A percentile compares a stretch with the other conserved stretches of the same genome.
phyloP scores from a whole-genome alignment of 2,888 invertebrate genomes.

The Drosophila ezoana region DNA sequence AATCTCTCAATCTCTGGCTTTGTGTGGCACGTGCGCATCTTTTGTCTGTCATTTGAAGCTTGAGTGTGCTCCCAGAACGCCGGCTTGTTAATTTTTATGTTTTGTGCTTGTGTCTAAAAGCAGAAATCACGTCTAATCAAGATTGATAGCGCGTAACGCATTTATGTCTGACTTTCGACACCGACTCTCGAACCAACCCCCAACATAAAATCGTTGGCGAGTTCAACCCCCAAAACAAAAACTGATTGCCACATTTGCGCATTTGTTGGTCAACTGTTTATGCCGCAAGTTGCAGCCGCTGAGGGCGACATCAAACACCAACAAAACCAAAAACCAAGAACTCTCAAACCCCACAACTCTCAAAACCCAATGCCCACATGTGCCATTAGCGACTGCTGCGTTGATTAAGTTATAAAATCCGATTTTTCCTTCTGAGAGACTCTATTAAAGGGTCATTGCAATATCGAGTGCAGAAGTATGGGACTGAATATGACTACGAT shows the following conservation, averaged over 20 bases:
- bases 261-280: slow-evolving; percentile 73
- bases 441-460: slow-evolving; percentile 41
- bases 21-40: slow-evolving; percentile 63
- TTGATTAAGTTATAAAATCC: slow-evolving; percentile 76
- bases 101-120: slow-evolving; percentile 60
- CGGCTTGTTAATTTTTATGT: slow-evolving; percentile 70
- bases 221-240: slow-evolving; percentile 41
- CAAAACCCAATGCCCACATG: slow-evolving; percentile 69
- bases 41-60: slow-evolving; percentile 41
- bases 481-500: not conserved
- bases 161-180: slow-evolving; percentile 73
- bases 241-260: slow-evolving; percentile 54
- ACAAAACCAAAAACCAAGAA: slow-evolving; percentile 20
- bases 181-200: slow-evolving; percentile 42
- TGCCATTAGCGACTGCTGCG: slow-evolving; percentile 76
- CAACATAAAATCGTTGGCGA: slow-evolving; percentile 7
- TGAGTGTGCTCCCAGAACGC: slow-evolving; percentile 21
- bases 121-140: slow-evolving; percentile 85
- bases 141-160: slow-evolving; percentile 85
- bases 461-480: not conserved
- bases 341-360: slow-evolving; percentile 16
- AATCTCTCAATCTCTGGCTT: slow-evolving; percentile 11
- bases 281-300: slow-evolving; percentile 67
- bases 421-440: slow-evolving; percentile 42
- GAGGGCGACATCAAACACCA: slow-evolving; percentile 31